A percentile compares a stretch with the other conserved stretches of the same genome.
These are phyloP conservation scores for Lucinisca nassula DNA, from an alignment of 2,888 invertebrate species.

Conservation along the genomic window DNA sequence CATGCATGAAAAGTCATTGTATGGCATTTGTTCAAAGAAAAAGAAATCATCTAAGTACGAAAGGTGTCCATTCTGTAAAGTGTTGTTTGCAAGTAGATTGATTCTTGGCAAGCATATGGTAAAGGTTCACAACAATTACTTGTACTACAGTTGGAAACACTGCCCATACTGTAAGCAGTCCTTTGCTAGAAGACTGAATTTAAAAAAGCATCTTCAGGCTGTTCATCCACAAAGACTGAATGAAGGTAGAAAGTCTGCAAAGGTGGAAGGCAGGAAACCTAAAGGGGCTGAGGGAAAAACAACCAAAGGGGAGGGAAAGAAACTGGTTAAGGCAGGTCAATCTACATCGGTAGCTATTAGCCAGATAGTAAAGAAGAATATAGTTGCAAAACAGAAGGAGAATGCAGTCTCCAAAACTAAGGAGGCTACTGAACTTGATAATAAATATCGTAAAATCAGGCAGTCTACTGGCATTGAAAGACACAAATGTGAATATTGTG, in stretches of 20 bases:
- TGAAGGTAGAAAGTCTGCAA: background rate
- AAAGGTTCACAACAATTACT: background rate
- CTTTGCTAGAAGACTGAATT: background rate
- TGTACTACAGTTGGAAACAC: background rate
- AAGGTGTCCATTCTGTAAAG: background rate
- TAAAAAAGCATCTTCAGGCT: background rate
- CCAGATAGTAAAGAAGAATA: background rate
- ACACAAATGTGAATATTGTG: slow-evolving; percentile 4
- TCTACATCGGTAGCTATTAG: background rate
- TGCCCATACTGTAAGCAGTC: background rate
- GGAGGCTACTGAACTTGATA: background rate
- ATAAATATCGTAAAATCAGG: background rate
- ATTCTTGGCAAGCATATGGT: background rate
- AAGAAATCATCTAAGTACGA: background rate
- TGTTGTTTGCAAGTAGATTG: background rate
- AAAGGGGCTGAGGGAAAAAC: background rate
- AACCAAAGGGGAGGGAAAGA: background rate
- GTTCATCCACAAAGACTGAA: background rate
- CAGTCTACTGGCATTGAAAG: background rate
- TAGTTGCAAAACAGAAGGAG: background rate
- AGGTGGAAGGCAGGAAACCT: background rate
- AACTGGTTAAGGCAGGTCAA: background rate
- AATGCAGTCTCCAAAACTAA: background rate
- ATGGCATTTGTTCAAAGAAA: background rate
- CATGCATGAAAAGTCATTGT: background rate